These are phyloP conservation scores for Drosophila sordidapex DNA, from an alignment of 2,888 invertebrate species.

Conservation along the genomic window DNA sequence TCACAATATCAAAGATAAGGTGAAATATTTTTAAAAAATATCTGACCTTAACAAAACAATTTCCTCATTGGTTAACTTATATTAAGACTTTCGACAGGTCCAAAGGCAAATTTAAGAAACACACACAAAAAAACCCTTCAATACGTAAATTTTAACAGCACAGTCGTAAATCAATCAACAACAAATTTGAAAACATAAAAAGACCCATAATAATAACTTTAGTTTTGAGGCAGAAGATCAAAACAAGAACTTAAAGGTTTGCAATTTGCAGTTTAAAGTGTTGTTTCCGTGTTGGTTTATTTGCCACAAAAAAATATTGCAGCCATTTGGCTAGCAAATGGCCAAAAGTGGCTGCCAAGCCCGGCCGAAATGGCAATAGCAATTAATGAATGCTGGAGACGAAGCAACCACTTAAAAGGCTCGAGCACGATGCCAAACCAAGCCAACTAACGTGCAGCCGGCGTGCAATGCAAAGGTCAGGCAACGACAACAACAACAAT, in stretches of 20 bases:
- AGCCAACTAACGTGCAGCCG: slow-evolving; percentile 50
- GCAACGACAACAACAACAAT: slow-evolving; percentile 22
- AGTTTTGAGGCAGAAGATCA: slow-evolving; percentile 7
- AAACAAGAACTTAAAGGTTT: slow-evolving; percentile 12
- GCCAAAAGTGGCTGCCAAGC: slow-evolving; percentile 50
- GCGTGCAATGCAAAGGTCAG: slow-evolving; percentile 65
- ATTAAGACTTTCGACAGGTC: neutral
- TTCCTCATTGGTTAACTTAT: neutral
- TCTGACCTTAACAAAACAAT: neutral
- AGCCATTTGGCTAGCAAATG: slow-evolving; percentile 38
- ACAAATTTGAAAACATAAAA: slow-evolving; percentile 15
- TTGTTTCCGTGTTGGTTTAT: slow-evolving; percentile 48
- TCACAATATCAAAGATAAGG: neutral
- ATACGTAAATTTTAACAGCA: slow-evolving; percentile 19
- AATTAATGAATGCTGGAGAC: slow-evolving; percentile 64
- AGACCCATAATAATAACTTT: slow-evolving; percentile 16
- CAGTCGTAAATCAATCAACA: slow-evolving; percentile 46
- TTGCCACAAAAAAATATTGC: slow-evolving; percentile 36
- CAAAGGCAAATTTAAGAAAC: neutral
- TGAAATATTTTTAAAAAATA: neutral
- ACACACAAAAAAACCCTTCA: slow-evolving; percentile 4
- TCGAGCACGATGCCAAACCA: slow-evolving; percentile 54
- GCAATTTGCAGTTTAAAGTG: slow-evolving; percentile 25
- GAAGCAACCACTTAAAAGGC: slow-evolving; percentile 56
- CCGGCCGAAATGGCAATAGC: slow-evolving; percentile 68